A percentile compares a stretch with the other conserved stretches of the same genome.
These are phyloP conservation scores for Tarsius wallacei DNA, from an alignment of 2,797 vertebrate genomes.

Conservation along the genomic window DNA sequence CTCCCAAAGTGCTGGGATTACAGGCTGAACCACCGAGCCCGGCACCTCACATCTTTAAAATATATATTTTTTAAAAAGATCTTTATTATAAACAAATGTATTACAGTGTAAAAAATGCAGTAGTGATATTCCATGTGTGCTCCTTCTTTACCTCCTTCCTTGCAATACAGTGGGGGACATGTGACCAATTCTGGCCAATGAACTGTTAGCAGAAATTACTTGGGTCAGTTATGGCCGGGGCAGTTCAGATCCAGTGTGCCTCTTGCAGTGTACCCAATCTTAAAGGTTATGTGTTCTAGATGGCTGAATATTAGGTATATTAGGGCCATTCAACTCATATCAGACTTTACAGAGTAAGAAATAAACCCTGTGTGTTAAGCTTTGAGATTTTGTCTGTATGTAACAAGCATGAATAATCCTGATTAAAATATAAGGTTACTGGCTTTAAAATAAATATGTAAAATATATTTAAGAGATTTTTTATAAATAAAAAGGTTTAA, in stretches of 20 bases:
- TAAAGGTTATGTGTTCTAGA: background rate
- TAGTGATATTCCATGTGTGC: background rate
- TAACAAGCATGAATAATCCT: background rate
- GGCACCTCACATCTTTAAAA: no score
- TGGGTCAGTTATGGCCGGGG: background rate
- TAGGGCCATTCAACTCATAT: background rate
- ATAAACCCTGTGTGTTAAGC: background rate
- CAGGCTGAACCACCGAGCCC: no score
- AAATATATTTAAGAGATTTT: background rate
- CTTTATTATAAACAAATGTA: background rate
- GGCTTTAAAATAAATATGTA: background rate
- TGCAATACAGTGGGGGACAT: no score
- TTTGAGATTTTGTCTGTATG: background rate
- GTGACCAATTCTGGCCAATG: background rate
- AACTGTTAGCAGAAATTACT: background rate
- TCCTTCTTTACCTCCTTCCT: background rate
- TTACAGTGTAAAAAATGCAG: background rate
- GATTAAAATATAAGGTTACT: background rate
- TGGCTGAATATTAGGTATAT: background rate
- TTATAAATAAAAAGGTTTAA: background rate
- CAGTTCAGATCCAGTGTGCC: background rate
- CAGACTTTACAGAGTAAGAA: background rate
- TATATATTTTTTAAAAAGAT: no score
- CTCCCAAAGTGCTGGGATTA: no score
- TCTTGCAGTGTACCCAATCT: background rate